Base-by-base conservation (phyloP, 1,140 invertebrate genomes). In the Drosophila varians region DNA sequence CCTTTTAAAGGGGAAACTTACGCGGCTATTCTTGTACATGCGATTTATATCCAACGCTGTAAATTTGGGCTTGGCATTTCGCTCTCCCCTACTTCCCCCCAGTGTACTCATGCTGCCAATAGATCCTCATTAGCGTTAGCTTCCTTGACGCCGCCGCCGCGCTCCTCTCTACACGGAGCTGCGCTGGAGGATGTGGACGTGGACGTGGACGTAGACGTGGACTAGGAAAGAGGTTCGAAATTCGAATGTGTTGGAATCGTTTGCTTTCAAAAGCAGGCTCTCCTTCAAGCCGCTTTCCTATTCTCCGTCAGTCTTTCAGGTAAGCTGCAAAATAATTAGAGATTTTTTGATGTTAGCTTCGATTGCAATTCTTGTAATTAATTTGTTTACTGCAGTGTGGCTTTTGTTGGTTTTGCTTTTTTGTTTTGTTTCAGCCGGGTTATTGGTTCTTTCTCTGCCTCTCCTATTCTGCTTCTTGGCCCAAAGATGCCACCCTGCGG, bases 31-130 rank as follows among this genome's bases (percentile, higher is more conserved):
- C 93, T 96, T 96, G 92, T 98, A 98, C 92, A 98, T 94, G 94
- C 94, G 97, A 96, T 99, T 99, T 94, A 99, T 98, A 94, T 99
- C 97, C 93, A 98, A 94, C 92, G 97, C 96, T 93, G 97, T 96
- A 94, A 95, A 99, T 94, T 97, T 98, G 92, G 95, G 94, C 94
- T 98, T 98, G 90, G 90, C 90, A 90, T 91, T 90, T 90, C 90
- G 90, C 90, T 91, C 90, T 90, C 90, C 94, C 95, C 95, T 95
- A 97, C 96, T 95, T 97, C 96, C 95, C 95, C 96, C 95, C 94
- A 95, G 94, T 94, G 95, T 95, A 95, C 95, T 96, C 95, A 96
- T 96, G 93, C 95, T 96, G 95, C 94, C 94, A 91, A 88, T 88
- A 89, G 90, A 91, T 91, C 90, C 86, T 91, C 90, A 91, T 91